A percentile compares a stretch with the other conserved stretches of the same genome.
phyloP scores from a whole-genome alignment of 2,888 invertebrate species.

The Drosophila suboccidentalis region DNA sequence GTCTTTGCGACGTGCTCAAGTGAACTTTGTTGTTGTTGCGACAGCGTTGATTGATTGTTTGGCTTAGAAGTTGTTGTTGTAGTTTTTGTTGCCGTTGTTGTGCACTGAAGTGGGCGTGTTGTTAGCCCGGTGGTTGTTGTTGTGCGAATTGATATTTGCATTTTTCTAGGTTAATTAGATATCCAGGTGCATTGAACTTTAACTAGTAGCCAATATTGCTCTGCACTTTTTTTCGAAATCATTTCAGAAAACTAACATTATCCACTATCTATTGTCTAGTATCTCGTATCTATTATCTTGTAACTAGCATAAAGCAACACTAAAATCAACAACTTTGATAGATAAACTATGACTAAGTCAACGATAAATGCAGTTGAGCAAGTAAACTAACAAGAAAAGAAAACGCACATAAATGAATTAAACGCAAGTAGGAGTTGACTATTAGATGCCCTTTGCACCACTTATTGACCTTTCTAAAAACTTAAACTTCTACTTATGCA shows the following conservation, averaged over 20 bases:
- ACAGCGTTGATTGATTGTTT: conserved; percentile 77
- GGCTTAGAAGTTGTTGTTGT: conserved; percentile 55
- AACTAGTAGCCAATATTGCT: conserved; percentile 24
- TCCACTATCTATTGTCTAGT: conserved; percentile 12
- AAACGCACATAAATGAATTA: conserved; percentile 47
- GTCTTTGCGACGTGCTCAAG: conserved; percentile 69
- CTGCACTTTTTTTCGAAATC: conserved; percentile 23
- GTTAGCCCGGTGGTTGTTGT: conserved; percentile 6
- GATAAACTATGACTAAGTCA: conserved; percentile 29
- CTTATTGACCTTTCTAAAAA: no score
- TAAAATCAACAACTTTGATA: conserved; percentile 17
- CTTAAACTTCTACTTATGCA: no score
- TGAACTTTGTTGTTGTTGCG: conserved; percentile 56
- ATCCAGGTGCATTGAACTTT: conserved; percentile 68
- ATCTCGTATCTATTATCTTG: conserved; percentile 9
- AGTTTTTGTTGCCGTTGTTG: conserved; percentile 30
- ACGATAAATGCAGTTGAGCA: conserved; percentile 60
- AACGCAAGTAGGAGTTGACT: conserved; percentile 1
- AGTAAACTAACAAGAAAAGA: conserved; percentile 42
- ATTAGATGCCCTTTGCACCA: background rate
- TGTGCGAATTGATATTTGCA: conserved; percentile 69
- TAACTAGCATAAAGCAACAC: conserved; percentile 18
- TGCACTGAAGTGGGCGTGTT: conserved; percentile 60
- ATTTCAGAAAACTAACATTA: conserved; percentile 10
- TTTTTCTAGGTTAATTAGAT: conserved; percentile 77